Evolutionary conservation across 1,140 invertebrate species (phyloP).

Genomic region (Nebria ingens): DNA sequence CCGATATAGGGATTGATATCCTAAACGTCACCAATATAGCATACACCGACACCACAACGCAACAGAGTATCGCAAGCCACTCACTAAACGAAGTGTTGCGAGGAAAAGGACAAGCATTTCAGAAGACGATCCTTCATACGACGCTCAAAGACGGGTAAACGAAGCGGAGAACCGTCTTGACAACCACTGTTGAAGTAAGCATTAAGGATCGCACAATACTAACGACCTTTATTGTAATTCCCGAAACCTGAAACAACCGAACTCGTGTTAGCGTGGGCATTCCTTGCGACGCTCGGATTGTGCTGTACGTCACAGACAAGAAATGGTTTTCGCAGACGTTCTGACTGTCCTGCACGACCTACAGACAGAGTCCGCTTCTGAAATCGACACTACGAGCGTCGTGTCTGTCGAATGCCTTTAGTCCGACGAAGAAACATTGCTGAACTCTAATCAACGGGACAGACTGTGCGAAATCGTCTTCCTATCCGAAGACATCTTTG

Average conservation of each 20-base stretch:
- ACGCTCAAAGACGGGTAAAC: not conserved
- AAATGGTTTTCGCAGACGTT: not conserved
- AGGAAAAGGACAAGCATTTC: not conserved
- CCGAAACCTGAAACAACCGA: not conserved
- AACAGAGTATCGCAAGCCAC: slow-evolving; percentile 10
- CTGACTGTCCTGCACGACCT: not conserved
- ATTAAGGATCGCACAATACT: not conserved
- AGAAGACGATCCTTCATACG: not conserved
- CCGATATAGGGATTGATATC: not conserved
- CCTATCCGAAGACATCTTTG: not conserved
- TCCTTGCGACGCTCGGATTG: not conserved
- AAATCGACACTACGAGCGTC: not conserved
- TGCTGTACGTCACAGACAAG: not conserved
- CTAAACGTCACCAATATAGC: not conserved
- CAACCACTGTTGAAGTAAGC: not conserved
- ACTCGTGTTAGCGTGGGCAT: not conserved
- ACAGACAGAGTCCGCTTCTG: not conserved
- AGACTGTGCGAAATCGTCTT: not conserved
- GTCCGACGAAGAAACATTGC: not conserved
- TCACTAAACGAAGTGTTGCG: not conserved
- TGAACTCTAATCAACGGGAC: not conserved
- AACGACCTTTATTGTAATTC: slow-evolving; percentile 8
- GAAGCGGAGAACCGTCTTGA: not conserved
- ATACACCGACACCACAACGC: slow-evolving; percentile 11
- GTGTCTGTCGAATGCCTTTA: not conserved